phyloP scores from a whole-genome alignment of 2,113 vertebrate species.

The Myxocyprinus asiaticus region DNA sequence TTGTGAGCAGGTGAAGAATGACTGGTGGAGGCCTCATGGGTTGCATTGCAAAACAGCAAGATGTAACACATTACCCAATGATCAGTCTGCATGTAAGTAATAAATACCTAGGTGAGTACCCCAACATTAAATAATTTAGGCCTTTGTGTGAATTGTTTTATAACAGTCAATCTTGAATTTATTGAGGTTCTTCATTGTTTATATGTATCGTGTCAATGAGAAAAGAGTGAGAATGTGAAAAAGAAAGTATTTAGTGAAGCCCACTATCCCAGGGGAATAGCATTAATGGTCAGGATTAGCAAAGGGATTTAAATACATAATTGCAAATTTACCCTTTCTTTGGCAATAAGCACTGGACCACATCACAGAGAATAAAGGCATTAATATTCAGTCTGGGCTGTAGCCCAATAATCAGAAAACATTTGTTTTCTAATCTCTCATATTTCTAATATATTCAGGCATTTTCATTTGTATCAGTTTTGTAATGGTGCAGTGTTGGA shows the following conservation, averaged over 20 bases:
- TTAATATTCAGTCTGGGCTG: constrained; percentile 11
- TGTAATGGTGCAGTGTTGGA: not conserved
- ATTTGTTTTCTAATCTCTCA: constrained; percentile 2
- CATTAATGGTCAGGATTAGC: constrained; percentile 61
- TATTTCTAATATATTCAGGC: not conserved
- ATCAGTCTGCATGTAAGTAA: not conserved
- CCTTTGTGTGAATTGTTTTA: too few species aligned
- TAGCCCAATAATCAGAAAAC: constrained; percentile 9
- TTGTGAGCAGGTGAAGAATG: constrained; percentile 54
- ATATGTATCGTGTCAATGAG: not conserved
- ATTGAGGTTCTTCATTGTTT: not conserved
- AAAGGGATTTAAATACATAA: constrained; percentile 51
- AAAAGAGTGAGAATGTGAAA: not conserved
- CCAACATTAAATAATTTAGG: not conserved
- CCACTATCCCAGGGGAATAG: constrained; percentile 46
- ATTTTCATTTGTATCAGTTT: not conserved
- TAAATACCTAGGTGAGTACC: not conserved
- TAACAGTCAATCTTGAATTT: not conserved
- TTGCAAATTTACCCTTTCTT: constrained; percentile 30
- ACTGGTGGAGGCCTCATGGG: not conserved
- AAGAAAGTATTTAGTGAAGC: constrained; percentile 38
- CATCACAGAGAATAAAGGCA: not conserved
- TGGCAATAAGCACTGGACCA: constrained; percentile 24
- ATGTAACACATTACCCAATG: not conserved
- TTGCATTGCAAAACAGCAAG: not conserved